Evolutionary conservation across 1,140 invertebrate species (phyloP).

Genomic region (Leptoteleia sp.): DNA sequence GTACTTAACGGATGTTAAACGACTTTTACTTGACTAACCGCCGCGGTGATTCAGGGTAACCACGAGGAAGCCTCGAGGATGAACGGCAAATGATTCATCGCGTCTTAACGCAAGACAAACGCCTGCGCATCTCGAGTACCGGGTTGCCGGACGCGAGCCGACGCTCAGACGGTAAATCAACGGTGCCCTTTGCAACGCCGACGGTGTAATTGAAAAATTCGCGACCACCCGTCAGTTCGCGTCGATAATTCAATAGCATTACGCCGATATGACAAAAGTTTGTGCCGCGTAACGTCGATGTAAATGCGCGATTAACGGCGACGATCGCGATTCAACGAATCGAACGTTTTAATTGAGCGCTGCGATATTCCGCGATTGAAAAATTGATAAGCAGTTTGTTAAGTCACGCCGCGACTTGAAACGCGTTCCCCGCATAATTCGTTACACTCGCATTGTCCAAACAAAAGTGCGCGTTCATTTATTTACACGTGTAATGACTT

Average conservation of each 20-base stretch:
- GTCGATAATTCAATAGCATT: conserved; percentile 43
- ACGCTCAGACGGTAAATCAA: conserved; percentile 9
- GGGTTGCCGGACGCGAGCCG: conserved; percentile 26
- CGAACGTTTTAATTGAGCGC: conserved; percentile 50
- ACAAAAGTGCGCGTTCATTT: conserved; percentile 37
- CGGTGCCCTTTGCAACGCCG: too few species aligned
- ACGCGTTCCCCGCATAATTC: conserved; percentile 32
- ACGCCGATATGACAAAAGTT: conserved; percentile 41
- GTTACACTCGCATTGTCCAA: conserved; percentile 37
- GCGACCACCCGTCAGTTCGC: conserved; percentile 9
- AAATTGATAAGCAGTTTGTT: conserved; percentile 49
- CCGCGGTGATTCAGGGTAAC: conserved; percentile 47
- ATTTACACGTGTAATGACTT: conserved; percentile 54
- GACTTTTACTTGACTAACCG: conserved; percentile 25
- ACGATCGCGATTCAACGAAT: conserved; percentile 14
- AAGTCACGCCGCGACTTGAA: conserved; percentile 41
- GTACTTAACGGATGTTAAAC: conserved; percentile 28
- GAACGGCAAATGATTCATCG: conserved; percentile 56
- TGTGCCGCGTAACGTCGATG: conserved; percentile 52
- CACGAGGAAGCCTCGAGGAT: conserved; percentile 37
- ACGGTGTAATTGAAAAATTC: too few species aligned
- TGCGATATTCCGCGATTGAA: conserved; percentile 41
- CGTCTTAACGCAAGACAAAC: conserved; percentile 53
- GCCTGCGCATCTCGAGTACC: conserved; percentile 34
- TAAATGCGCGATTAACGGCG: conserved; percentile 44